Base-by-base conservation (phyloP, 2,113 vertebrate species). In the Anhinga rufa region DNA sequence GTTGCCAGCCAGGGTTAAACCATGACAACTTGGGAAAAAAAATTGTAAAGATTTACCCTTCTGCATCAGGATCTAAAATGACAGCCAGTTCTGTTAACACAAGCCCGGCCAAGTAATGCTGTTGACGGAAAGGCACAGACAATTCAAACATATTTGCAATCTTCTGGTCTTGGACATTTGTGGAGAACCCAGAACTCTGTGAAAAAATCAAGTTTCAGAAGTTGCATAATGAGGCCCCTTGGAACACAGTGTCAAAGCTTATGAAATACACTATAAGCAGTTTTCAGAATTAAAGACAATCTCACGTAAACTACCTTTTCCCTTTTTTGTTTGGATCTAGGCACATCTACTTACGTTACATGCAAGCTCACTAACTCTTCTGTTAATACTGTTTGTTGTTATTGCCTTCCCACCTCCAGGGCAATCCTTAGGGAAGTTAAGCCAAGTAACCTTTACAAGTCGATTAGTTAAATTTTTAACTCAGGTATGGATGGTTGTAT, bases 91-190 rank as follows among this genome's bases (percentile, higher is more conserved):
- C 98, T 49, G 99, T 99, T 74, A 99, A 97, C n/a, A 99, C 99
- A 17, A 99, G 99, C 66, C 99, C 99, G 1, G 99, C 99, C 96
- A 99, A 97, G 89, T 98, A 99, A 97, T 99, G 99, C 86, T 99
- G 99, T 68, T 99, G 99, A 96, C 99, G 99, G 97, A 99, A 99
- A 79, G 99, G 99, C 88, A 99, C 98, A 6, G 99, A 99, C 93
- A 99, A 95, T 94, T 99, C 99, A 98, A 99, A 99, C 99, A 99
- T 99, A 85, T 99, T 99, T 93, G 99, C 99, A 81, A 99, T 99
- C 98, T 99, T 99, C 97, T 99, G 99, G 97, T 99, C 99, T 97
- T 99, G 99, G 57, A 99, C 98, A 9, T 98, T 99, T 58, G 99
- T 99, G 68, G 99, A 99, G 97, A 99, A 99, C 26, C 99, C 99